Conservation (phyloP, 2,113 vertebrate genomes). For the Aspiorhynchus laticeps region DNA sequence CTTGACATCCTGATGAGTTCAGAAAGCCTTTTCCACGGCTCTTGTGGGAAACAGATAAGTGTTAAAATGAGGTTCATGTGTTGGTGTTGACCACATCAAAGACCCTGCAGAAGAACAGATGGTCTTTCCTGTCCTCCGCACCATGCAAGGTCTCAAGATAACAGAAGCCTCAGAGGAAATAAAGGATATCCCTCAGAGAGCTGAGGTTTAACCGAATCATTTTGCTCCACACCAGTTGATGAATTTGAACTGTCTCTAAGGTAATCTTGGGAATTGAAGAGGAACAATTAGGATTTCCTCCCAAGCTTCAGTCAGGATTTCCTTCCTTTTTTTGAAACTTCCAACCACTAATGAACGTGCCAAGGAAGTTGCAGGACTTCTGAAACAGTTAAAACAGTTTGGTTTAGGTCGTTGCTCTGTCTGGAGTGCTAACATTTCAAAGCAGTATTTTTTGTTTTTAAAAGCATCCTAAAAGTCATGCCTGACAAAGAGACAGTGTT, state of each 20-base stretch:
- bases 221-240: background rate
- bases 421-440: background rate
- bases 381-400: background rate
- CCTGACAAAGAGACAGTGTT: slow-evolving; percentile 7
- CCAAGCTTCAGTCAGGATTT: background rate
- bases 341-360: background rate
- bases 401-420: background rate
- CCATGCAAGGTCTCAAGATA: slow-evolving; percentile 42
- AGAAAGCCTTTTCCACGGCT: slow-evolving; percentile 3
- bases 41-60: slow-evolving; percentile 28
- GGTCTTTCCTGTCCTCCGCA: slow-evolving; percentile 42
- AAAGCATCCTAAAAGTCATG: background rate
- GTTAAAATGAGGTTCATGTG: slow-evolving; percentile 35
- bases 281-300: slow-evolving; percentile 32
- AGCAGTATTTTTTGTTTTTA: background rate
- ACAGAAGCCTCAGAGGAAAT: slow-evolving; percentile 27
- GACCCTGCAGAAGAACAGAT: slow-evolving; percentile 47
- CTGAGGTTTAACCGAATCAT: background rate
- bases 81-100: slow-evolving; percentile 52
- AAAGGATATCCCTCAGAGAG: slow-evolving; percentile 21
- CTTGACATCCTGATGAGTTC: slow-evolving; percentile 2
- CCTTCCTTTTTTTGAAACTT: background rate
- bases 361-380: background rate
- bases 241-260: slow-evolving; percentile 7
- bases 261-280: background rate